A percentile compares a stretch with the other conserved stretches of the same genome.
Evolutionary conservation across 2,888 invertebrate genomes (phyloP).

Genomic region (Epiblema foenella): DNA sequence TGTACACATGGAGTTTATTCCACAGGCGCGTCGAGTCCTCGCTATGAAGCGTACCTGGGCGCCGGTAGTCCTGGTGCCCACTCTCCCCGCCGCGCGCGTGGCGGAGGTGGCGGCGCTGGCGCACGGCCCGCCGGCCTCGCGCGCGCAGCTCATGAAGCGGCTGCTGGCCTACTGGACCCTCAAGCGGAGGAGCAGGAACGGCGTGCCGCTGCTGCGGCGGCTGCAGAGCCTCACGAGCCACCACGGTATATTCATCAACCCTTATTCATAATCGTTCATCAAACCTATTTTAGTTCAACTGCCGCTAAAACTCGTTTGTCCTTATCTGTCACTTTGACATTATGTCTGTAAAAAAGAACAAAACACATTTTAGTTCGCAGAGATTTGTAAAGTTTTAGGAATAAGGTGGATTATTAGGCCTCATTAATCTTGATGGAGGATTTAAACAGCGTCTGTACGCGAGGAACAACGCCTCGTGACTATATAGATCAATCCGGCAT

Average conservation of each 20-base stretch:
- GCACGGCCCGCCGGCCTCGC: slow-evolving; percentile 86
- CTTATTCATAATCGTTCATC: too few relatives aligned
- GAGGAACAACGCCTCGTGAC: too few relatives aligned
- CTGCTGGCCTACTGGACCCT: slow-evolving; percentile 98
- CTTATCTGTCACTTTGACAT: too few relatives aligned
- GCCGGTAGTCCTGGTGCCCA: slow-evolving; percentile 96
- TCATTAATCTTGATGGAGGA: too few relatives aligned
- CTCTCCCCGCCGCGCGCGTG: slow-evolving; percentile 94
- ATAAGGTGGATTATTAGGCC: too few relatives aligned
- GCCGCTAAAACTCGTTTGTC: too few relatives aligned
- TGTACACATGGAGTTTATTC: not conserved
- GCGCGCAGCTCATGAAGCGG: slow-evolving; percentile 94
- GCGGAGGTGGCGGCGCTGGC: slow-evolving; percentile 94
- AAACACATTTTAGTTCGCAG: too few relatives aligned
- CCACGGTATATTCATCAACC: slow-evolving; percentile 57
- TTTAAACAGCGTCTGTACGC: too few relatives aligned
- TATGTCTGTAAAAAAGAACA: too few relatives aligned
- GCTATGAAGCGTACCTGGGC: slow-evolving; percentile 95
- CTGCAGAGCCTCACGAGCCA: slow-evolving; percentile 64
- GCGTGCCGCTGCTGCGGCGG: slow-evolving; percentile 95
- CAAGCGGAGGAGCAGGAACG: slow-evolving; percentile 97
- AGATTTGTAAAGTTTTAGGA: too few relatives aligned
- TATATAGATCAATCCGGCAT: too few relatives aligned
- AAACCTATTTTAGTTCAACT: too few relatives aligned
- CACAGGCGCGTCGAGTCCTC: slow-evolving; percentile 90